These are phyloP conservation scores for Probosciger aterrimus DNA, from an alignment of 2,113 vertebrate species.

Conservation along the genomic window DNA sequence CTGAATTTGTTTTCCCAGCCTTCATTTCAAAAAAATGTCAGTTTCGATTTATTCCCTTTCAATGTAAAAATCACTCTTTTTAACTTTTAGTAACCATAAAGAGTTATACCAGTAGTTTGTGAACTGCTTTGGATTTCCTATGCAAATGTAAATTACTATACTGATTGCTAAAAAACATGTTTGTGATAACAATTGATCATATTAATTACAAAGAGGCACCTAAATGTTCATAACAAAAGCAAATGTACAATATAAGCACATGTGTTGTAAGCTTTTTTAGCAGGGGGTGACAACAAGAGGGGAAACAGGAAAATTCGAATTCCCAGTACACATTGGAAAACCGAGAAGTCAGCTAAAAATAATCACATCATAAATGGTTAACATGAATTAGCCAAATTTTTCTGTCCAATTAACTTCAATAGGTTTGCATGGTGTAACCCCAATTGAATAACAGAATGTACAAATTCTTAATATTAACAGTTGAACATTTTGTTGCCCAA, in stretches of 20 bases:
- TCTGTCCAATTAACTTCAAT: not conserved
- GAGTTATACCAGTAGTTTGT: not conserved
- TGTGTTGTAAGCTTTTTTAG: not conserved
- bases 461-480: not conserved
- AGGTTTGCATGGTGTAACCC: not conserved
- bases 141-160: not conserved
- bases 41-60: slow-evolving; percentile 26
- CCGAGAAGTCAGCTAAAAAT: slow-evolving; percentile 28
- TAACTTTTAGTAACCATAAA: not conserved
- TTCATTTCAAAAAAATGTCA: not conserved
- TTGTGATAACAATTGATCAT: not conserved
- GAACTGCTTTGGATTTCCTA: not conserved
- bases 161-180: not conserved
- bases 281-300: not conserved
- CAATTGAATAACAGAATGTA: not conserved
- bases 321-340: slow-evolving; percentile 35
- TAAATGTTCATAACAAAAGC: not conserved
- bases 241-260: not conserved
- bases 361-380: not conserved
- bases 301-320: not conserved
- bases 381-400: not conserved
- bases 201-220: not conserved
- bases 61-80: slow-evolving; percentile 13
- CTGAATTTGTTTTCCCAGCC: slow-evolving; percentile 5
- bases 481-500: not conserved